These are phyloP conservation scores for Lutjanus argentimaculatus DNA, from an alignment of 2,797 vertebrate species.

Conservation along the genomic window DNA sequence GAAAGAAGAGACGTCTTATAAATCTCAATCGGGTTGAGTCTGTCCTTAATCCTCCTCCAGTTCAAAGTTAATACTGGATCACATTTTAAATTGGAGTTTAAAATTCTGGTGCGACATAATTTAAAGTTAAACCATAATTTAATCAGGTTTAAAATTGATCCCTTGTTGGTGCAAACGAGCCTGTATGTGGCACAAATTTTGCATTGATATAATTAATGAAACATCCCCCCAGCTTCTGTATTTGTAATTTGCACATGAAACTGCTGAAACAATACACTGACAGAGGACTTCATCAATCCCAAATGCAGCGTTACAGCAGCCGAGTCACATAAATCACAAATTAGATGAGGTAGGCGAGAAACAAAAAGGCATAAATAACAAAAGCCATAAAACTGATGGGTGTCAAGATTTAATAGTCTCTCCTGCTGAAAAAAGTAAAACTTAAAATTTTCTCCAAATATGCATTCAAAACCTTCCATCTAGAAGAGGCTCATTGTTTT, in stretches of 20 bases:
- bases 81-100: too few species aligned
- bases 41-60: too few species aligned
- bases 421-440: too few species aligned
- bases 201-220: background rate
- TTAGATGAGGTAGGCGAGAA: background rate
- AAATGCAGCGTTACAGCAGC: background rate
- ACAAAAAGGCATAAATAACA: background rate
- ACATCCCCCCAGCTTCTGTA: background rate
- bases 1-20: too few species aligned
- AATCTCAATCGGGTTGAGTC: too few species aligned
- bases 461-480: background rate
- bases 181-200: background rate
- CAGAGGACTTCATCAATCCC: background rate
- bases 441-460: background rate
- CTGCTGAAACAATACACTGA: background rate
- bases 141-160: too few species aligned
- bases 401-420: conserved; percentile 2
- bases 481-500: background rate
- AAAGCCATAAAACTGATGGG: background rate
- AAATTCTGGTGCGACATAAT: too few species aligned
- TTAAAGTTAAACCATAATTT: too few species aligned
- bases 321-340: conserved; percentile 18
- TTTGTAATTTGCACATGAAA: conserved; percentile 27
- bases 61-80: too few species aligned
- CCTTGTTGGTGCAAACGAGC: too few species aligned